phyloP scores from a whole-genome alignment of 1,140 invertebrate species.

The Ostrea denselamellosa region DNA sequence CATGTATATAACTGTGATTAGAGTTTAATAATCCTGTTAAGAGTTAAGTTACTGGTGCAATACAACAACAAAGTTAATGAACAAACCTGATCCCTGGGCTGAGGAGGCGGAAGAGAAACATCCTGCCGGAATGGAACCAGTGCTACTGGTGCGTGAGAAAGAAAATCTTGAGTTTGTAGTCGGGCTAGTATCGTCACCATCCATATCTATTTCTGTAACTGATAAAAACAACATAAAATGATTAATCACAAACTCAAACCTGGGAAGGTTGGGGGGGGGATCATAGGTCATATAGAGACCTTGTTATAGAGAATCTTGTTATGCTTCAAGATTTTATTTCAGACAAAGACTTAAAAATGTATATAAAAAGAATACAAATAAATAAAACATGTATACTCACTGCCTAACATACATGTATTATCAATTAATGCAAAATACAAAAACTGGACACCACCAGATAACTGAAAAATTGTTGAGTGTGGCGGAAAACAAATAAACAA shows the following conservation, averaged over 20 bases:
- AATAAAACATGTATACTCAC: no score
- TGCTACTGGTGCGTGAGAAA: conserved; percentile 90
- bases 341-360: no score
- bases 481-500: no score
- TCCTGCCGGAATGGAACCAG: conserved; percentile 89
- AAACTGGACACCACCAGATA: no score
- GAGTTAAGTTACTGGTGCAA: neutral
- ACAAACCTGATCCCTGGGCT: conserved; percentile 86
- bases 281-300: neutral
- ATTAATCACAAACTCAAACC: neutral
- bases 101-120: conserved; percentile 86
- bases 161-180: conserved; percentile 76
- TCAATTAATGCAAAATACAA: no score
- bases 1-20: no score
- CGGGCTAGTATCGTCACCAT: conserved; percentile 24
- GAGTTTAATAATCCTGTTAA: no score
- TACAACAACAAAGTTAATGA: neutral
- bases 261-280: neutral
- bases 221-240: no score
- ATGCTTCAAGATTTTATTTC: no score
- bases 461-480: no score
- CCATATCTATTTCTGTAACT: neutral
- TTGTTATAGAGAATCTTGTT: neutral
- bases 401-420: no score
- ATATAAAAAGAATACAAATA: no score